Base-by-base conservation (phyloP, 2,113 vertebrate genomes). In the Grallaria varia region DNA sequence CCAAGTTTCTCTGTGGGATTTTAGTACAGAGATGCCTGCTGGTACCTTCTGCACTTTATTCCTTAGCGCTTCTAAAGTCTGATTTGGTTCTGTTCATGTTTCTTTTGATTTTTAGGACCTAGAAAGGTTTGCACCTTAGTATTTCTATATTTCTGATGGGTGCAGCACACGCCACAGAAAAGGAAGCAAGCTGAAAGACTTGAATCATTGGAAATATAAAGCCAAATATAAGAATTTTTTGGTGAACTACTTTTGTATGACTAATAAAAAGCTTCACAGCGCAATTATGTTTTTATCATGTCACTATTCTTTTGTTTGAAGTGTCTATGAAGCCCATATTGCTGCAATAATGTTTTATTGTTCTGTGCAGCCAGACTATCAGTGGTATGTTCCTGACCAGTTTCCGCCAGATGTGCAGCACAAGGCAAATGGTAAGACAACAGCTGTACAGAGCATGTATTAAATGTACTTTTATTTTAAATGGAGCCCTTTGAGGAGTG, bases 401-500 rank as follows among this genome's bases (percentile, higher is more conserved):
- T 87, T 98, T 98, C 98, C 96, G 67, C 98, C 98, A 98, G 98
- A 98, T 97, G 98, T 95, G 89, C 96, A 95, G 93, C 96, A 91
- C 92, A 95, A 97, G 96, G 95, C 97, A 63, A 89, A 96, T 89
- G 97, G 98, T 98, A 97, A 98, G 97, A 95, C 93, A 97, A 90
- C 98, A 98, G 97, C 97, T 97, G 97, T 88, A 91, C 40, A 42
- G 79, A 95, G 55, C 63, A 42, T 88, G 93, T 94, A 96, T 96
- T 97, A 92, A 94, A 94, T 85, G 35, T 49, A 72, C 76, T 97
- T 91, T 94, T 95, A 21, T 68, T 84, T 87, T 37, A 84, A 93
- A 95, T 89, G 77, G 84, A 64, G 72, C 12, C 74, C 96, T 96
- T 94, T 55, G 39, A 84, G 91, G 82, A 93, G 90, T 89, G 87